Conservation (phyloP, 2,888 invertebrate species). For the Oligia strigilis region DNA sequence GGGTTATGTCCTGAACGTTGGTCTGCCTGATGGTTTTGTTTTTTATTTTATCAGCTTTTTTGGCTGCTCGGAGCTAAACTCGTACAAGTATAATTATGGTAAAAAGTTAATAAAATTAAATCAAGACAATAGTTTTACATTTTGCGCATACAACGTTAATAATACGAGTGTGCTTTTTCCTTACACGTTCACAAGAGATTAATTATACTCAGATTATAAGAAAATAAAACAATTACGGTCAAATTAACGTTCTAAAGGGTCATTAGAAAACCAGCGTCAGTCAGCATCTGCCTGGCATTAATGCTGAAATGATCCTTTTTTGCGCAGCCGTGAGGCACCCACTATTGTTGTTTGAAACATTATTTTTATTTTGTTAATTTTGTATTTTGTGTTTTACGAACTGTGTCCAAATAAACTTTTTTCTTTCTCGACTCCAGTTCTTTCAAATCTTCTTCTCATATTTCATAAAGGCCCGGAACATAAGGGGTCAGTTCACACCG, state of each 20-base stretch:
- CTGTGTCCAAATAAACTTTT: too few species aligned
- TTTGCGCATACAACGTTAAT: slow-evolving; percentile 11
- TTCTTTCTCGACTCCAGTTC: too few species aligned
- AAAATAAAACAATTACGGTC: slow-evolving; percentile 26
- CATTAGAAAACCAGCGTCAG: too few species aligned
- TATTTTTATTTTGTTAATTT: too few species aligned
- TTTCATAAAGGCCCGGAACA: too few species aligned
- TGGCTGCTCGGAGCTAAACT: background rate
- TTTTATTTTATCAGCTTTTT: background rate
- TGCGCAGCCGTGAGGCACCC: too few species aligned
- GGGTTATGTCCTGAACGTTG: background rate
- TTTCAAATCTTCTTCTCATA: background rate
- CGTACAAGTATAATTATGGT: background rate
- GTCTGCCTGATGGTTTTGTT: background rate
- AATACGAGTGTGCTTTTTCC: slow-evolving; percentile 36
- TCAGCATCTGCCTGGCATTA: too few species aligned
- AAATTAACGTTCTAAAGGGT: background rate
- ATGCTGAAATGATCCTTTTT: too few species aligned
- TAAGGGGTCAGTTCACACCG: too few species aligned
- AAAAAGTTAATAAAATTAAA: slow-evolving; percentile 5
- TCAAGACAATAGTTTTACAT: background rate
- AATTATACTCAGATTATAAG: slow-evolving; percentile 24
- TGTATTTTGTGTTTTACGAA: too few species aligned
- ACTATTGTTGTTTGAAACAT: too few species aligned
- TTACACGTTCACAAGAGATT: background rate